Base-by-base conservation (phyloP, 2,113 vertebrate genomes). In the Rhabdomys dilectus region DNA sequence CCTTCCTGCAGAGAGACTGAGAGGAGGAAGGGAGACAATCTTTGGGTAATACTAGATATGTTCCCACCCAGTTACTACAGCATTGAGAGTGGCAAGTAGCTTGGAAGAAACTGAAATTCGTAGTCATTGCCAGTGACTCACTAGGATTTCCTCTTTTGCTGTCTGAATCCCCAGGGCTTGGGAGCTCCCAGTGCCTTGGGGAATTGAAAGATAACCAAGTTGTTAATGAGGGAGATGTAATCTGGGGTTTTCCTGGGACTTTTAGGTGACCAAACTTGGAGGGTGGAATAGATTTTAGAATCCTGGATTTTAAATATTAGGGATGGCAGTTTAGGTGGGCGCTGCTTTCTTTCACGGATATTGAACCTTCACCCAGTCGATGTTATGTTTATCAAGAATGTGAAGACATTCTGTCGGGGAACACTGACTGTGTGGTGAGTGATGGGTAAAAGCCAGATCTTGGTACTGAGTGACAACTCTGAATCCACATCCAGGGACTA, bases 61-160 rank as follows among this genome's bases (percentile, higher is more conserved):
- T 70, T 81, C 87, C 85, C 66, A 62, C 34, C 62, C 88, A 26
- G 45, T 81, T 85, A 70, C 42, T 94, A 31, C 68, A 56, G 73
- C 36, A 17, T 48, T 9, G 36, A 53, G 75, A 92, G 70, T 72
- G 80, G 34, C 22, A 81, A 92, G 95, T 66, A 70, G 80, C 53
- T 93, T 89, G 68, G 21, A 62, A 82, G 77, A 64, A 45, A 34
- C 56, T 45, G 15, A 53, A 88, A 81, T 92, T 93, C 76, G 48
- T 81, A 75, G 48, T 84, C 68, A 26, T 7, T 8, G 1, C 90
- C 29, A 7, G 13, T 88, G 96, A 89, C 88, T 95, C 96, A 95
- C n/a, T 16, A 42, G 90, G 80, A 82, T 93, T 95, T 97, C 84
- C 91, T 66, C 53, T 68, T 13, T 39, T 29, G 77, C 84, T 87